Evolutionary conservation across 2,888 invertebrate genomes (phyloP).

Genomic region (Rhimphoctona megacephalus): DNA sequence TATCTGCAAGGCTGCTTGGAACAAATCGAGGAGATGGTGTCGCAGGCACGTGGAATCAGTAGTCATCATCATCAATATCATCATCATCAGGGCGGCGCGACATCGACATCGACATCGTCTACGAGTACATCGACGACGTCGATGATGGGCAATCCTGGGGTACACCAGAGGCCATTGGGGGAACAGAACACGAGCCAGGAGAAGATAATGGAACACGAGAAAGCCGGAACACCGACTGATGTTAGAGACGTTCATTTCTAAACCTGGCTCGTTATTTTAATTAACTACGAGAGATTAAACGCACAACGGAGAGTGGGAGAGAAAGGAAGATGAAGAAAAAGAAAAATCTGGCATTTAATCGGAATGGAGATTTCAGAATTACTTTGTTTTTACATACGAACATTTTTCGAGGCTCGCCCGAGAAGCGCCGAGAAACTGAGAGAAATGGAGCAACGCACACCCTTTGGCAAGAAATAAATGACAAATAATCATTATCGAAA

Average conservation of each 20-base stretch:
- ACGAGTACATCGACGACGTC: conserved; percentile 66
- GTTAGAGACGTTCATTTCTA: conserved; percentile 93
- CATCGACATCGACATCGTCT: conserved; percentile 82
- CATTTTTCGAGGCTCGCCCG: conserved; percentile 38
- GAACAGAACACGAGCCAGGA: conserved; percentile 83
- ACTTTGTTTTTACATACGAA: neutral
- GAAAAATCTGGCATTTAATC: neutral
- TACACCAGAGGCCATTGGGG: conserved; percentile 78
- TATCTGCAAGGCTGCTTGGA: conserved; percentile 92
- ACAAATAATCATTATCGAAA: neutral
- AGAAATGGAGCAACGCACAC: conserved; percentile 1
- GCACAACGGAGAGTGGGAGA: conserved; percentile 3
- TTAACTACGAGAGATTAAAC: conserved; percentile 34
- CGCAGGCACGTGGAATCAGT: conserved; percentile 85
- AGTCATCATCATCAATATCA: conserved; percentile 44
- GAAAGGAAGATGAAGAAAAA: neutral
- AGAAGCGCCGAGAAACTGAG: conserved; percentile 12
- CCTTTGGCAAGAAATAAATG: neutral
- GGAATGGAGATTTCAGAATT: neutral
- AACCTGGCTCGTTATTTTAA: conserved; percentile 72
- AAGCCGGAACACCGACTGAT: conserved; percentile 94
- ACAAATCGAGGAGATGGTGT: conserved; percentile 92
- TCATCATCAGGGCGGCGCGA: conserved; percentile 84
- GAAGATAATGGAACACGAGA: conserved; percentile 88
- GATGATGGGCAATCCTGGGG: conserved; percentile 8